phyloP scores from a whole-genome alignment of 2,888 invertebrate genomes.

The Hecatera dysodea region DNA sequence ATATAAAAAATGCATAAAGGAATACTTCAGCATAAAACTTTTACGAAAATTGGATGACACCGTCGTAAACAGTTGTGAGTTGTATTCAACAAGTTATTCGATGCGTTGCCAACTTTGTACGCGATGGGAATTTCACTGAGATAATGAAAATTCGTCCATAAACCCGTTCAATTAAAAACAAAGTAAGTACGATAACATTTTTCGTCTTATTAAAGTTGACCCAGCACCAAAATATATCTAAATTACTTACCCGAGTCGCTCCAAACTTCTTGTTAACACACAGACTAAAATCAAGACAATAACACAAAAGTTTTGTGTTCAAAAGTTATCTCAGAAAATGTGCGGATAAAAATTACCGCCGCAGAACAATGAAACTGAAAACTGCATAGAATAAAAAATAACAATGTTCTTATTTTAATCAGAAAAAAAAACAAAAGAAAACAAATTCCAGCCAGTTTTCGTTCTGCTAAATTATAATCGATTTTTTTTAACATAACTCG shows the following conservation, averaged over 20 bases:
- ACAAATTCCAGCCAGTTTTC: constrained; percentile 26
- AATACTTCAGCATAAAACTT: constrained; percentile 7
- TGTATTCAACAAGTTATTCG: constrained; percentile 24
- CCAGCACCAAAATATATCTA: not conserved
- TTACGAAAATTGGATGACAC: constrained; percentile 14
- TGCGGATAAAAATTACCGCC: not conserved
- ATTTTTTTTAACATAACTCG: not conserved
- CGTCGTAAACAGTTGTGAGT: constrained; percentile 14
- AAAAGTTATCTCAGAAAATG: not conserved
- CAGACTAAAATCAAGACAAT: not conserved
- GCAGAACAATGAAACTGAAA: constrained; percentile 7
- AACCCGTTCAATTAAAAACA: not conserved
- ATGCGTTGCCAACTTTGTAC: not conserved
- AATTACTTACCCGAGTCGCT: constrained; percentile 46
- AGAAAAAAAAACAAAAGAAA: constrained; percentile 18
- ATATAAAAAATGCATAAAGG: not conserved
- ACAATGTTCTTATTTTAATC: not conserved
- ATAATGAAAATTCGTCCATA: not conserved
- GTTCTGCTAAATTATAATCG: not conserved
- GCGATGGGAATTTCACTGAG: not conserved
- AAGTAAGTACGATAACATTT: not conserved
- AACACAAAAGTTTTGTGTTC: constrained; percentile 2
- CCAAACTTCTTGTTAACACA: constrained; percentile 28
- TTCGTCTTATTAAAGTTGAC: not conserved
- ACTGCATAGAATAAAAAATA: not conserved